Evolutionary conservation across 2,797 vertebrate genomes (phyloP), one percentile per base, ranked within the genome.

Genomic region (Leucoraja ocellata): DNA sequence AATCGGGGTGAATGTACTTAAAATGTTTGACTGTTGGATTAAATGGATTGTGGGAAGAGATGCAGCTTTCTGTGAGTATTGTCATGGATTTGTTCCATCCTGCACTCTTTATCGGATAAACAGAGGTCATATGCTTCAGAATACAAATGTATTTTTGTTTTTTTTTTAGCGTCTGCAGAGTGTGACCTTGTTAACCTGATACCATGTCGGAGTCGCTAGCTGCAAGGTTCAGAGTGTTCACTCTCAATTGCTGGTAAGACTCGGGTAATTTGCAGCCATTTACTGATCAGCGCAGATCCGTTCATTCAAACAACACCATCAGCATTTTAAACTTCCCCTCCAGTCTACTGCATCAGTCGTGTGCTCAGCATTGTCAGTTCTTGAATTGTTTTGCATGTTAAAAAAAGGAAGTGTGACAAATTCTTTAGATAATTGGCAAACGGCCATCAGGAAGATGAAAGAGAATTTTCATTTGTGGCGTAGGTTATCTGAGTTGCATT

Each of bases 201-300:
- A 46, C 90, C 39, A 92, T 92, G 90, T 28, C 90, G 11, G 23
- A 73, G 90, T 46, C 65, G 46, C 10, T 63, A 11, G 32, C 71
- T 76, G 90, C 39, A 76, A 92, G 71, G 36, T 92, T 92, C 90
- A 73, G 90, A n/a, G 90, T 92, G 71, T 92, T 92, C 71, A 92
- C 90, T 28, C 90, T 92, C 32, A 92, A 92, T 76, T 92, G 90
- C 71, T 92, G 90, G 90, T 92, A n/a, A 74, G 90, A 28, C 90
- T 74, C 21, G 5, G 14, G 54, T 2, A 1, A 14, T 84, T 63
- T 88, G 9, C 61, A 10, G 14, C n/a, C 9, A 63, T 74, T 76
- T 28, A 74, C 65, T 28, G 28, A 10, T 9, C 71, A 54, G 32
- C 46, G 3, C 39, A 74, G 36, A 54, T n/a, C 65, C 14, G 25